Conservation (phyloP, 2,113 vertebrate species). For the Osmerus eperlanus region DNA sequence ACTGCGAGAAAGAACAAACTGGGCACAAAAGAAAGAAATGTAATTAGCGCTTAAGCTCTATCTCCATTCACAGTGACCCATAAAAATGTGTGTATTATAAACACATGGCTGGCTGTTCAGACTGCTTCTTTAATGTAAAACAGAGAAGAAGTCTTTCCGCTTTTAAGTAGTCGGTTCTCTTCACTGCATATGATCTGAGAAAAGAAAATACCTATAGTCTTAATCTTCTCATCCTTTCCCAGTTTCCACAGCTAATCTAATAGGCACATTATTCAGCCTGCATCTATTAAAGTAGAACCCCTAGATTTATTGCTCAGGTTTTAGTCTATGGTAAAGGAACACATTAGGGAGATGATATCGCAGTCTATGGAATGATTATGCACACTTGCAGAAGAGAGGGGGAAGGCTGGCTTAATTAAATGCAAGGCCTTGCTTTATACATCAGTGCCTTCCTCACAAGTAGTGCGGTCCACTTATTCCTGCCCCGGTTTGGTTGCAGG, state of each 20-base stretch:
- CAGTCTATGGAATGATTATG: conserved; percentile 60
- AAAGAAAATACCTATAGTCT: conserved; percentile 21
- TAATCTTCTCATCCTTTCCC: background rate
- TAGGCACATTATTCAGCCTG: conserved; percentile 47
- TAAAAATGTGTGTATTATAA: too few species aligned
- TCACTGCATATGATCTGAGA: background rate
- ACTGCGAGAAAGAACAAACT: too few species aligned
- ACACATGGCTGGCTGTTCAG: too few species aligned
- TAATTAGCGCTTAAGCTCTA: too few species aligned
- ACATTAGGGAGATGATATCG: conserved; percentile 62
- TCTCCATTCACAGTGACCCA: too few species aligned
- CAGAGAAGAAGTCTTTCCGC: too few species aligned
- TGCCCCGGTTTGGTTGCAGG: conserved; percentile 27
- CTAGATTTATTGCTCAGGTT: conserved; percentile 55
- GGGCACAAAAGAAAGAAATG: too few species aligned
- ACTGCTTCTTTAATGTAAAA: too few species aligned
- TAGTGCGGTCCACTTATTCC: conserved; percentile 42
- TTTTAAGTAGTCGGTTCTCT: background rate
- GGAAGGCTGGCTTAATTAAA: conserved; percentile 56
- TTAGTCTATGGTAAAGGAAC: conserved; percentile 61
- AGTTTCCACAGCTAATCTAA: conserved; percentile 35
- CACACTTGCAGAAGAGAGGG: conserved; percentile 54
- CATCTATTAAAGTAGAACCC: conserved; percentile 46
- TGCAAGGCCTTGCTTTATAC: conserved; percentile 55
- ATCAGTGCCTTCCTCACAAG: conserved; percentile 45